Conservation (phyloP, 2,797 vertebrate species). For the Labroides dimidiatus region DNA sequence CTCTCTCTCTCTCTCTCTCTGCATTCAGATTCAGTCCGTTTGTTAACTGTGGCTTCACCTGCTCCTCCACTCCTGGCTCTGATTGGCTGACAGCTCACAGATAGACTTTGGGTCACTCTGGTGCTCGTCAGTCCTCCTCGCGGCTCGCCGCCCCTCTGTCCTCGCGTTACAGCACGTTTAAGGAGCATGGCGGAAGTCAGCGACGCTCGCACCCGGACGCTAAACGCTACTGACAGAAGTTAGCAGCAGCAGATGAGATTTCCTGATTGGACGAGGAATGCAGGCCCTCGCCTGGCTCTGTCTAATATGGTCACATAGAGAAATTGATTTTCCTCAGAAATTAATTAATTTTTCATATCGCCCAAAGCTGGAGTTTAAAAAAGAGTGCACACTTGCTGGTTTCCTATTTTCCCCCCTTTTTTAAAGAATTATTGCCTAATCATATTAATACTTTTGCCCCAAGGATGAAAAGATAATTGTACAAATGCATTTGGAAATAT, state of each 20-base stretch:
- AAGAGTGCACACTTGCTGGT: conserved; percentile 98
- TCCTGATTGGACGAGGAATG: conserved; percentile 95
- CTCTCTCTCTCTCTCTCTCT: conserved; percentile 41
- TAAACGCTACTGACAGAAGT: conserved; percentile 94
- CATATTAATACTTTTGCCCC: conserved; percentile 99
- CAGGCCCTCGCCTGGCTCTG: conserved; percentile 92
- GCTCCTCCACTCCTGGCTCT: conserved; percentile 62
- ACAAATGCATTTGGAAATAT: conserved; percentile 99
- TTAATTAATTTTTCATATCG: conserved; percentile 99
- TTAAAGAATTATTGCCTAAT: conserved; percentile 99
- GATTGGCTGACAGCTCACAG: conserved; percentile 68
- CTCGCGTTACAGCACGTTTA: conserved; percentile 84
- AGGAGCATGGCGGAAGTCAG: conserved; percentile 79
- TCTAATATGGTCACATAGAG: conserved; percentile 99
- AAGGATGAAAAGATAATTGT: conserved; percentile 99
- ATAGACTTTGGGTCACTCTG: conserved; percentile 66
- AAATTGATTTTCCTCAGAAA: conserved; percentile 99
- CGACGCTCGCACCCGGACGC: conserved; percentile 79
- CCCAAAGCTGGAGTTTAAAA: conserved; percentile 99
- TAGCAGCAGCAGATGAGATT: conserved; percentile 94
- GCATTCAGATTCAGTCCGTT: conserved; percentile 55
- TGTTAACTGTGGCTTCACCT: conserved; percentile 58
- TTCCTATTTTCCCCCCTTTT: conserved; percentile 90
- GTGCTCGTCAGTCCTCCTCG: conserved; percentile 30
- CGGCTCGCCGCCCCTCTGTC: conserved; percentile 66